Evolutionary conservation across 2,113 vertebrate species (phyloP).

Genomic region (Dromas ardeola): DNA sequence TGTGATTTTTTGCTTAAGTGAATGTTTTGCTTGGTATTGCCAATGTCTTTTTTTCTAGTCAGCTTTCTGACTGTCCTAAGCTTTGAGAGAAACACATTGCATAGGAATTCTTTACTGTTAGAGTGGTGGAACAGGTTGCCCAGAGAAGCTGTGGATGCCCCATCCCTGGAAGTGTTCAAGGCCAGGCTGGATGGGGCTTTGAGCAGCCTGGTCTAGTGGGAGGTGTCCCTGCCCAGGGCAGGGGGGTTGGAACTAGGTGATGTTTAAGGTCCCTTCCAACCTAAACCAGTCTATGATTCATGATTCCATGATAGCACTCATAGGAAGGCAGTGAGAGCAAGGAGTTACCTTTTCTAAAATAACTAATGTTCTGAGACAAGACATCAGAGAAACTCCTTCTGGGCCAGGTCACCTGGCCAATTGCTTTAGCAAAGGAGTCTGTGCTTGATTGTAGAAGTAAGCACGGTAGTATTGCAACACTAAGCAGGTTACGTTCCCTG

Average conservation of each 20-base stretch:
- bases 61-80: background rate
- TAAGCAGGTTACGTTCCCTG: background rate
- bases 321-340: background rate
- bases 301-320: background rate
- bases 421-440: background rate
- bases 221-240: background rate
- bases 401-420: background rate
- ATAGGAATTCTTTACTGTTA: background rate
- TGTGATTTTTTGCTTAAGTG: background rate
- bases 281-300: background rate
- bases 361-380: background rate
- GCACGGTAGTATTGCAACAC: background rate
- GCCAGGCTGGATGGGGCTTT: background rate
- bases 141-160: background rate
- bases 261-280: background rate
- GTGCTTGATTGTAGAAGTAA: background rate
- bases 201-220: background rate
- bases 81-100: background rate
- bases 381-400: background rate
- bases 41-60: background rate
- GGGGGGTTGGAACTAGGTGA: background rate
- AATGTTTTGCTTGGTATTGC: background rate
- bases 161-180: background rate
- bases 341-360: background rate
- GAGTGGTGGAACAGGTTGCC: background rate